Evolutionary conservation across 2,888 invertebrate genomes (phyloP), one percentile per base, ranked within the genome.

Genomic region (Drosophila pseudotalamancana): DNA sequence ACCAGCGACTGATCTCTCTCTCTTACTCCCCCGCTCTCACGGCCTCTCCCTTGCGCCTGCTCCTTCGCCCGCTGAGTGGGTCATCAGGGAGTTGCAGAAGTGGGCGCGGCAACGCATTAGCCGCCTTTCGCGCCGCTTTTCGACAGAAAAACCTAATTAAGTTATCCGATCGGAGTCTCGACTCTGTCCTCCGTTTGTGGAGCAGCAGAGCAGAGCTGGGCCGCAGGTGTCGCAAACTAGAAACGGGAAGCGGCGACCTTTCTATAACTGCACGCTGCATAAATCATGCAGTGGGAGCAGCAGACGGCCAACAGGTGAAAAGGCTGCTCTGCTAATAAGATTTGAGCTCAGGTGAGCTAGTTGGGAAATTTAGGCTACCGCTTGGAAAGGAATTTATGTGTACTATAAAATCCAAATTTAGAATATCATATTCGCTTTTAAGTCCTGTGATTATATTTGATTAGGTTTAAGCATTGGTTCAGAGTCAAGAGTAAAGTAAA

Each of bases 141-240:
- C 69, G 61, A 53, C 63, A 67, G 69, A 72, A 78, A 59, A 72
- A 70, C 72, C 83, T 78, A 87, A 83, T 83, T 83, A 83, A 85
- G 83, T 61, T 69, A 51, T 77, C 39, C 53, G 37, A 37, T 27
- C 25, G 18, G 40, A 21, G 27, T 27, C 23, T 23, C 31, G 11
- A 51, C 21, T 11, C 42, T 21, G 25, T 12, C 9, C n/a, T 42
- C 21, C 23, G 48, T 56, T 50, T 35, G 31, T 18, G 45, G 16
- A 43, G 39, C 45, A 51, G 39, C 60, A 35, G 34, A 45, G 23
- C 40, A 19, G 14, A 9, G 27, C 43, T 35, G 25, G 53, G 71
- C 67, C 71, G 66, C 69, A 56, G 67, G 67, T 78, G 81, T 84
- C 77, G 78, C 77, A 21, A 40, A 19, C 57, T 35, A 43, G 57